Evolutionary conservation across 2,888 invertebrate species (phyloP), one percentile per base, ranked within the genome.

Genomic region (Dione juno): DNA sequence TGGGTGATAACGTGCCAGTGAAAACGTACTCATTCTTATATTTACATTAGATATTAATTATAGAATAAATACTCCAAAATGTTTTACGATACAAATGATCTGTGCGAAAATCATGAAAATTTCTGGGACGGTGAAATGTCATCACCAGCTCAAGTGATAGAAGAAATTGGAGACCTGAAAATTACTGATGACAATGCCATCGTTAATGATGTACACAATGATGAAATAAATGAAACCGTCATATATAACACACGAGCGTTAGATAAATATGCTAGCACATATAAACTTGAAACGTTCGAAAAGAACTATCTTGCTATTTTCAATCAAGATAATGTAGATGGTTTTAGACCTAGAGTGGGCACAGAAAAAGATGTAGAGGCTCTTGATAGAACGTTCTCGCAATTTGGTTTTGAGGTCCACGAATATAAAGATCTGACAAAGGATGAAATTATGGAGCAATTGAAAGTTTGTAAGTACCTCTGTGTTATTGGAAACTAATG

Each of bases 261-360:
- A 57, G 59, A 79, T 1, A 86, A 82, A 74, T 61, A 81, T 14
- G 85, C 86, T 0, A 45, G 72, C 0, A 89, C 90, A 0, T 90
- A 91, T 65, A 82, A 87, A 79, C 74, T 91, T 58, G 89, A 91
- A 74, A 85, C 72, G 2, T 90, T 88, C 78, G 79, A 85, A n/a
- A 87, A 88, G 73, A 85, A 90, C 63, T 81, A 78, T n/a, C 66
- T 91, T 35, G 73, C 90, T 10, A 88, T 91, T 66, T 87, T 91
- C 48, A 89, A 90, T 77, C 90, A 90, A 69, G 81, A 82, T 59
- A 80, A 82, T 19, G 77, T 88, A 40, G 79, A 80, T 14, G 87
- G 84, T 0, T 83, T 83, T 63, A 75, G 75, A n/a, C 82, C 83
- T 0, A 82, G 90, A 68, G 50, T 75, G 14, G 91, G 90, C 0